Percentiles rank a stretch among this genome's conserved stretches.
These are phyloP conservation scores for Cnemophilus loriae DNA, from an alignment of 2,113 vertebrate species.

Conservation along the genomic window DNA sequence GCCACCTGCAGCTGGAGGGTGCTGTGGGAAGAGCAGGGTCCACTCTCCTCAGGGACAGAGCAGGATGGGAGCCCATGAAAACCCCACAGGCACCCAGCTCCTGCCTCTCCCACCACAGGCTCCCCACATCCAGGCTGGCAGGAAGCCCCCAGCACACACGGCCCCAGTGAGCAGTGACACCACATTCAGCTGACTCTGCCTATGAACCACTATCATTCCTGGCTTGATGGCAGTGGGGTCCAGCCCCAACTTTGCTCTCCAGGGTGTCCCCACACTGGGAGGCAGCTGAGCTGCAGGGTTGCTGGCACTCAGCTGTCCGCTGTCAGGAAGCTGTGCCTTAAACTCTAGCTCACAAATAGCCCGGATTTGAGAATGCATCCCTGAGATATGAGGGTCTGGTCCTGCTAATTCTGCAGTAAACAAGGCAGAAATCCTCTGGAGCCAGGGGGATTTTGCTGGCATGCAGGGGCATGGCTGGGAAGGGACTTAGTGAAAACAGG, in stretches of 20 bases:
- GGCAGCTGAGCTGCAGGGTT: neutral
- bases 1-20: neutral
- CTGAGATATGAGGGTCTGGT: neutral
- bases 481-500: neutral
- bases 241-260: neutral
- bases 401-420: neutral
- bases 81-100: fast-evolving
- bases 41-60: neutral
- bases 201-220: neutral
- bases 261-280: neutral
- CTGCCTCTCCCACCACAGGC: neutral
- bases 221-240: neutral
- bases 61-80: fast-evolving
- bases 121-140: fast-evolving
- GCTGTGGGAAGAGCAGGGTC: neutral
- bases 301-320: neutral
- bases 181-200: neutral
- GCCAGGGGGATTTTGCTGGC: neutral
- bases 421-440: neutral
- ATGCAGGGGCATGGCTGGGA: neutral
- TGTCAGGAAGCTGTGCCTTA: neutral
- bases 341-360: neutral
- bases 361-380: neutral
- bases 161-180: neutral
- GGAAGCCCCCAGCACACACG: neutral